phyloP scores from a whole-genome alignment of 2,797 vertebrate genomes.

The Calcarius lapponicus region DNA sequence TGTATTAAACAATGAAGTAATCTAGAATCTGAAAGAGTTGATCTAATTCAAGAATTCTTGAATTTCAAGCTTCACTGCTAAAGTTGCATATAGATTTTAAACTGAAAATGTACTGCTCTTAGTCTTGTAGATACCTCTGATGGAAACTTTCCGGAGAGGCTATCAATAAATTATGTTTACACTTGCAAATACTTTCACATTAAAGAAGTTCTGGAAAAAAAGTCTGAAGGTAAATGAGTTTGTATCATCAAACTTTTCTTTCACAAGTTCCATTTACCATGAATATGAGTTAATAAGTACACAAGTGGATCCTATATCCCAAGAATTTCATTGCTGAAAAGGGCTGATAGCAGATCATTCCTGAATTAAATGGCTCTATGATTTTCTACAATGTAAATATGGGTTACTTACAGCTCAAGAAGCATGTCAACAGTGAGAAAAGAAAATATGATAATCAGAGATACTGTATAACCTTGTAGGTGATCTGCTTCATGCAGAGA shows the following conservation, averaged over 20 bases:
- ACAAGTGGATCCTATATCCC: not conserved
- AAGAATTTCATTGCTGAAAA: not conserved
- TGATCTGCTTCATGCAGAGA: not conserved
- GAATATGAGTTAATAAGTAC: not conserved
- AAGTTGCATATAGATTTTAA: not conserved
- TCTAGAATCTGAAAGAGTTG: not conserved
- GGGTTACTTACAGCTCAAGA: not conserved
- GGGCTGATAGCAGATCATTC: not conserved
- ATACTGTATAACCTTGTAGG: not conserved
- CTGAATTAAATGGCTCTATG: not conserved
- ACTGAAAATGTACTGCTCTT: not conserved
- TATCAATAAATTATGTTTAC: not conserved
- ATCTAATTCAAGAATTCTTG: not conserved
- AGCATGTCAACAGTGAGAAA: not conserved
- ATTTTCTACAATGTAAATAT: not conserved
- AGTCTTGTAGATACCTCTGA: not conserved
- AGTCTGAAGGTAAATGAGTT: not conserved
- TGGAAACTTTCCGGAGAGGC: not conserved
- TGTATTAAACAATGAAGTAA: not conserved
- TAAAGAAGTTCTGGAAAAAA: not conserved
- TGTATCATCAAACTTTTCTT: not conserved
- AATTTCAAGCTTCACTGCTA: not conserved
- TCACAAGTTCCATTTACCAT: not conserved
- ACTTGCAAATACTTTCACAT: not conserved
- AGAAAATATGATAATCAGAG: not conserved